Base-by-base conservation (phyloP, 35 echinoderm and acorn worm species). In the Acanthaster planci region DNA sequence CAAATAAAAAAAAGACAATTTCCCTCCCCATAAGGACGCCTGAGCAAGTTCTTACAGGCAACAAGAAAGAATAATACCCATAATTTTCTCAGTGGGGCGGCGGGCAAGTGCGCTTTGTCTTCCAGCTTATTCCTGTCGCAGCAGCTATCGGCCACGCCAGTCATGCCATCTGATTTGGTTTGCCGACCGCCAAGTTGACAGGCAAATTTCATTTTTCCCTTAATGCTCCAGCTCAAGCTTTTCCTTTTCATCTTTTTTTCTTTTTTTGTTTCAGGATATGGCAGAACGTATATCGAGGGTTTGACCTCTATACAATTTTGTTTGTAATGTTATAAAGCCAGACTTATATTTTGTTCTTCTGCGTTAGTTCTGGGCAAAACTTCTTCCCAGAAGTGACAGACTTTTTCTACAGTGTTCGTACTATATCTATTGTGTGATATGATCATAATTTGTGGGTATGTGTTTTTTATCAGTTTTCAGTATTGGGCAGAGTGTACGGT, bases 181-280 rank as follows among this genome's bases (percentile, higher is more conserved):
- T 34, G 34, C 64, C 22, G 64, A 36, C 64, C 7, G 64, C 7
- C 30, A 72, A 72, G 30, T 10, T 29, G 34, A 26, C 4, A 47
- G 34, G 64, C 14, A 72, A 72, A 72, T 72, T 72, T 72, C 64
- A 72, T 72, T 72, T 72, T 7, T 31, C 26, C 23, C 23, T 72
- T 72, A 72, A 72, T 72, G 64, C 26, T 72, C n/a, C 64, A 36
- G 23, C 1, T 47, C 26, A 72, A 2, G 0, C 29, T 8, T 72
- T 72, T 72, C 32, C 0, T 30, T 30, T 36, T 72, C 30, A 4
- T 47, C 14, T 26, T 26, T 72, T 72, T 3, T 31, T 35, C 64
- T 72, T 72, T 35, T 26, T 72, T 72, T 2, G 64, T 72, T 72
- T 31, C 22, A 6, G 2, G 64, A 72, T 2, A 72, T 72, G 26